Base-by-base conservation (phyloP, 2,888 invertebrate species). In the Hyppa rectilinea region DNA sequence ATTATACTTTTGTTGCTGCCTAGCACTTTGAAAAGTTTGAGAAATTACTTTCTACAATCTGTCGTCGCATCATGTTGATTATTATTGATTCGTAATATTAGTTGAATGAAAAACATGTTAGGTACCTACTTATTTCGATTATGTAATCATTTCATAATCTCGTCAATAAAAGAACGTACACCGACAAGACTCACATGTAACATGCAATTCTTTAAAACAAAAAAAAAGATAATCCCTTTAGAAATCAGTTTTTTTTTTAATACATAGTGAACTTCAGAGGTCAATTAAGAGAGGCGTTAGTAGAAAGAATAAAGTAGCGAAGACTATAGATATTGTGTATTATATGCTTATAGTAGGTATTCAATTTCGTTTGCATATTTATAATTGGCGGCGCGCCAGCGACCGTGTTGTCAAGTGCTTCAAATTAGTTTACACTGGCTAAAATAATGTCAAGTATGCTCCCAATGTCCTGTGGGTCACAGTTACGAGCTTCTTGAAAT, bases 331-430 rank as follows among this genome's bases (percentile, higher is more conserved):
- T 50, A 60, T 60, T 73, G 47, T 43, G 29, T 65, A 38, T 12
- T 50, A 38, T 49, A 68, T 74, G 78, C 81, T 78, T 72, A 71
- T 73, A 79, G 77, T 80, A 77, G 85, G 77, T 80, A 77, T 85
- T 84, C 82, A 82, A 82, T 88, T 87, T 85, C 83, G 85, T 87
- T 82, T 68, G 85, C 70, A 85, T 84, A 85, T 85, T 88, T 86
- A 85, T 88, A 88, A 91, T 90, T 94, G 94, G 94, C 91, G 74
- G 6, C 72, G 60, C 71, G 91, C 94, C 94, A 94, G 84, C 50
- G 72, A 43, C 77, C 78, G 75, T 82, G 85, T 86, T 90, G 90
- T 89, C 90, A 89, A 89, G 88, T 86, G 87, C 75, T 85, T 91
- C 88, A 91, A 88, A 93, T 93, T 92, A 88, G 87, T 91, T 90